Evolutionary conservation across 1,140 invertebrate species (phyloP), one percentile per base, ranked within the genome.

Genomic region (Procambarus virginalis): DNA sequence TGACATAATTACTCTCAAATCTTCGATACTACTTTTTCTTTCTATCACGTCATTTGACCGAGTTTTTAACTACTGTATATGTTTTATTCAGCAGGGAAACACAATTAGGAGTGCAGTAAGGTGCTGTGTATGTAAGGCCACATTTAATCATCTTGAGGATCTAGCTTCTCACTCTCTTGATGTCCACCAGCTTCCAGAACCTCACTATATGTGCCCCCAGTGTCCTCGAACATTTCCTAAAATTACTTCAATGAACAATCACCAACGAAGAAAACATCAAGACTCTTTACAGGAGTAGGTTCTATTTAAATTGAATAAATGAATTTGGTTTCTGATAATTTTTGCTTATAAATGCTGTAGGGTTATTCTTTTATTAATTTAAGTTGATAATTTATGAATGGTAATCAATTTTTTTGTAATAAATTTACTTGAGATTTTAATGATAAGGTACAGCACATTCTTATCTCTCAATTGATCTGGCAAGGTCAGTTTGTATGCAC

Each of bases 211-310:
- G 77, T 87, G 86, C 46, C 86, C 86, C 3, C 86, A 87, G 49
- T 87, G 86, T 70, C 86, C 86, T 51, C 60, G 45, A 8, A 73
- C 79, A 51, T 87, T 87, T 70, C 60, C 20, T 58, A 87, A 87
- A 81, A 49, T 81, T 55, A 73, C 46, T 70, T 87, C 86, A 5
- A 79, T 87, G 77, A 87, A 58, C 14, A 87, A 70, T 68, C 86
- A 87, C 34, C 86, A 87, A 22, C 77, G 78, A 0, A 79, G 86
- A 55, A 87, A 87, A 70, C 86, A 87, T 12, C 86, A 80, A 64
- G 78, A 87, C 20, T 70, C 77, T 8, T 55, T 87, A n/a, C 86
- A 87, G 60, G 58, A 60, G 86, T 87, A 87, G 22, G 78, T 6
- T 10, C 10, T 84, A 12, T 64, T 5, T 20, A 17, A 64, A 64